Conservation (phyloP, 2,797 vertebrate species). For the Hoplostethus atlanticus region DNA sequence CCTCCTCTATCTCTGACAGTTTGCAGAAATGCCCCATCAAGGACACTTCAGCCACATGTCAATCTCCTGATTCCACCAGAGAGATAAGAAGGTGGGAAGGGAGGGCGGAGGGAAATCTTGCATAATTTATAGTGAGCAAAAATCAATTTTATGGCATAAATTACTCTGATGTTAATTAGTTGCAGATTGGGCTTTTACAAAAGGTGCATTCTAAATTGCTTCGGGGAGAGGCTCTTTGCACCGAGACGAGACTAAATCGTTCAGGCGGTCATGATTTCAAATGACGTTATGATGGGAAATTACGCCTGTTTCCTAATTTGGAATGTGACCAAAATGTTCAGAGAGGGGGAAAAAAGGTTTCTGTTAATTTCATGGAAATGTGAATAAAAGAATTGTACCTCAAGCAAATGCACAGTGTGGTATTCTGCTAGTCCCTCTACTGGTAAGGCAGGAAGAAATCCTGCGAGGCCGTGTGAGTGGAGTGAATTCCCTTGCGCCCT, state of each 20-base stretch:
- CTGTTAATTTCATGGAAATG: background rate
- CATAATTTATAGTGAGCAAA: constrained; percentile 77
- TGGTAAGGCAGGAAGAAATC: constrained; percentile 16
- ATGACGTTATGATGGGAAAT: constrained; percentile 37
- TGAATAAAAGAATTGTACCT: background rate
- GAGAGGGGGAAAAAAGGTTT: background rate
- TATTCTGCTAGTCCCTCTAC: constrained; percentile 24
- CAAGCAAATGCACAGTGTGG: background rate
- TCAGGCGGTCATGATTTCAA: constrained; percentile 40
- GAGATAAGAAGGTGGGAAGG: constrained; percentile 67
- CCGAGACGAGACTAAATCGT: constrained; percentile 20
- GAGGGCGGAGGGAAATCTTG: constrained; percentile 54
- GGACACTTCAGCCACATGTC: constrained; percentile 73
- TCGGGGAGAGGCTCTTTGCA: constrained; percentile 38
- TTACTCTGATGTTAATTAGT: constrained; percentile 80
- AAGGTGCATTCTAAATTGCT: constrained; percentile 74
- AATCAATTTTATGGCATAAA: constrained; percentile 80
- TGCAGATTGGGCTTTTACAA: constrained; percentile 73
- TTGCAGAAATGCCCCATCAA: constrained; percentile 66
- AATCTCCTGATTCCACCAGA: constrained; percentile 62
- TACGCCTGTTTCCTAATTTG: constrained; percentile 25
- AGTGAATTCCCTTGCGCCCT: constrained; percentile 20
- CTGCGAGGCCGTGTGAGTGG: constrained; percentile 14
- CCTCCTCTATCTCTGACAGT: constrained; percentile 42
- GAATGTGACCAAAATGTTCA: constrained; percentile 15